Evolutionary conservation across 2,113 vertebrate genomes (phyloP).

Genomic region (Todiramphus saurophagus): DNA sequence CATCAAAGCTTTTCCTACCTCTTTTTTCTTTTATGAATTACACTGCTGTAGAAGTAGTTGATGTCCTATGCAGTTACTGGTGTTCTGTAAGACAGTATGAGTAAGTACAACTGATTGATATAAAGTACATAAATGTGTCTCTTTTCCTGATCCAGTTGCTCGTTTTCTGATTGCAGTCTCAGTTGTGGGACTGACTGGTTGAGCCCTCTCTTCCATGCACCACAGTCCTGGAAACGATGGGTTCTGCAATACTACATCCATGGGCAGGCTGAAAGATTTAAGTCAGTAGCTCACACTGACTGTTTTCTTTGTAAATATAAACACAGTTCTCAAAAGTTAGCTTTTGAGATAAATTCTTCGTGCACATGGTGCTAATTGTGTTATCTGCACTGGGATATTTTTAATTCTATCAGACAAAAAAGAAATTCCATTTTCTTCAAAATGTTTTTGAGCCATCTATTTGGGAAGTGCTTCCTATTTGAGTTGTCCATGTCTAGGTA

Average conservation of each 20-base stretch:
- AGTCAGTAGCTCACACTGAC: neutral
- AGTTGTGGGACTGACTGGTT: neutral
- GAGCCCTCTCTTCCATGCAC: neutral
- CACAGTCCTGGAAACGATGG: neutral
- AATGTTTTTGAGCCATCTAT: neutral
- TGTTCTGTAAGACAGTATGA: neutral
- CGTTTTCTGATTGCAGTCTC: neutral
- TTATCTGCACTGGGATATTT: neutral
- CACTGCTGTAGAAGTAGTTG: neutral
- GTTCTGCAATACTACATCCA: neutral
- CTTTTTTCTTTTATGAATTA: neutral
- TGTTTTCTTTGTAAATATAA: neutral
- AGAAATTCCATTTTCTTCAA: neutral
- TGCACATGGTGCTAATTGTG: neutral
- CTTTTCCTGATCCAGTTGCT: neutral
- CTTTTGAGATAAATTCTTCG: neutral
- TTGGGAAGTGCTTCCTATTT: neutral
- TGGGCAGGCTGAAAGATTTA: neutral
- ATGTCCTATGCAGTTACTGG: neutral
- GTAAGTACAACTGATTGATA: neutral
- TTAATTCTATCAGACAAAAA: neutral
- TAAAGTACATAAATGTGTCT: neutral
- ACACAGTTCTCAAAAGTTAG: neutral
- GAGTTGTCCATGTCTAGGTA: neutral
- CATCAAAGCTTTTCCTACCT: neutral